phyloP scores from a whole-genome alignment of 2,113 vertebrate genomes.

The Aramus guarauna region DNA sequence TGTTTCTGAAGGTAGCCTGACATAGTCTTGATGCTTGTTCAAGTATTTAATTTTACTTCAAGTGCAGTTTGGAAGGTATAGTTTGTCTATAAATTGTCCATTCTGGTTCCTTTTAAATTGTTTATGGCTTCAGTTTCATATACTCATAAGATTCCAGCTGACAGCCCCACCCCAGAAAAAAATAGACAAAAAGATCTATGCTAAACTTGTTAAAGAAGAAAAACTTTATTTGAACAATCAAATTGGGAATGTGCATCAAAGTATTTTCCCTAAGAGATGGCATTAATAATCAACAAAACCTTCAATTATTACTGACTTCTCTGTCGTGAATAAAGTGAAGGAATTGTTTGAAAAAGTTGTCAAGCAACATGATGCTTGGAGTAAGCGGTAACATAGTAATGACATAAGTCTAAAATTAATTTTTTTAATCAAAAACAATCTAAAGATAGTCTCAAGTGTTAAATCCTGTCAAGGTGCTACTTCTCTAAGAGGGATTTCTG shows the following conservation, averaged over 20 bases:
- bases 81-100: too few species aligned
- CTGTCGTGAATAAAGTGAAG: neutral
- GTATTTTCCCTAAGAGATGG: neutral
- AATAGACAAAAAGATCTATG: neutral
- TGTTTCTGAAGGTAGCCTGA: neutral
- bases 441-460: slow-evolving; percentile 59
- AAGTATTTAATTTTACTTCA: neutral
- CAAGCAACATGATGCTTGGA: slow-evolving; percentile 28
- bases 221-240: neutral
- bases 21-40: neutral
- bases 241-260: neutral
- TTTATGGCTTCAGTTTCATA: neutral
- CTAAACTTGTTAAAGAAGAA: slow-evolving; percentile 4
- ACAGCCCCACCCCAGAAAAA: neutral
- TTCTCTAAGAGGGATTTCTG: slow-evolving; percentile 35
- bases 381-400: slow-evolving; percentile 30
- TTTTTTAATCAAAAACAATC: slow-evolving; percentile 47
- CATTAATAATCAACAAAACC: slow-evolving; percentile 22
- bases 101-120: neutral
- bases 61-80: too few species aligned
- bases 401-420: slow-evolving; percentile 44
- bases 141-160: neutral
- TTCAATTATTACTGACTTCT: slow-evolving; percentile 50
- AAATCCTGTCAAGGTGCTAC: slow-evolving; percentile 35
- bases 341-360: slow-evolving; percentile 42